Conservation (phyloP, 2,888 invertebrate genomes). For the Ectemnius cavifrons region DNA sequence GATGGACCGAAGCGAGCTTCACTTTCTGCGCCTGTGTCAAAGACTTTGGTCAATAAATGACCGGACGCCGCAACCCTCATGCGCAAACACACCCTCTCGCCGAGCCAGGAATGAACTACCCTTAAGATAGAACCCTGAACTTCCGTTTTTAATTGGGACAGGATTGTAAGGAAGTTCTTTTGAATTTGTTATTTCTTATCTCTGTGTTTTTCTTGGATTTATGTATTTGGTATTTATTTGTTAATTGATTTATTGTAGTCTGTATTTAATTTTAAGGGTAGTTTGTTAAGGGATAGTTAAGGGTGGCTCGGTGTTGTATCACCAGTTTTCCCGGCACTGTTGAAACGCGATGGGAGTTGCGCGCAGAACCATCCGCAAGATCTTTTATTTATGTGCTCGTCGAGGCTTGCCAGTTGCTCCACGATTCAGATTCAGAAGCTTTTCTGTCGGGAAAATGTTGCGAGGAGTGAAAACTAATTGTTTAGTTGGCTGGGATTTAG, state of each 20-base stretch:
- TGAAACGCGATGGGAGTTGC: constrained; percentile 40
- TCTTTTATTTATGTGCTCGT: constrained; percentile 54
- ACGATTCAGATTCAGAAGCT: constrained; percentile 11
- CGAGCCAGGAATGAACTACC: constrained; percentile 28
- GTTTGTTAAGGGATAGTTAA: not conserved
- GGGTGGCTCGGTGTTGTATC: not conserved
- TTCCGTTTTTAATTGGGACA: too few relatives aligned
- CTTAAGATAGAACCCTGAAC: not conserved
- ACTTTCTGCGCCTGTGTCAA: constrained; percentile 61
- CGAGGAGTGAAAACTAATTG: not conserved
- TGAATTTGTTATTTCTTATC: too few relatives aligned
- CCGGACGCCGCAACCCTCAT: constrained; percentile 61
- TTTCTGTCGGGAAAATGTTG: constrained; percentile 15
- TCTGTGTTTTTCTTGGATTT: not conserved
- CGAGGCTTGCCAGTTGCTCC: constrained; percentile 28
- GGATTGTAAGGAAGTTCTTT: not conserved
- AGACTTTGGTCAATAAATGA: constrained; percentile 69
- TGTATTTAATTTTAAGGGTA: not conserved
- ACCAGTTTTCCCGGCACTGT: constrained; percentile 47
- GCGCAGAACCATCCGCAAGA: constrained; percentile 51
- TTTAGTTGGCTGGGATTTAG: too few relatives aligned
- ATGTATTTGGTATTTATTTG: not conserved
- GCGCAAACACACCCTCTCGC: constrained; percentile 63
- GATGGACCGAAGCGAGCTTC: constrained; percentile 21
- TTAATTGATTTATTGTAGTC: not conserved